phyloP scores from a whole-genome alignment of 2,113 vertebrate species.

The Lichenostomus cassidix region DNA sequence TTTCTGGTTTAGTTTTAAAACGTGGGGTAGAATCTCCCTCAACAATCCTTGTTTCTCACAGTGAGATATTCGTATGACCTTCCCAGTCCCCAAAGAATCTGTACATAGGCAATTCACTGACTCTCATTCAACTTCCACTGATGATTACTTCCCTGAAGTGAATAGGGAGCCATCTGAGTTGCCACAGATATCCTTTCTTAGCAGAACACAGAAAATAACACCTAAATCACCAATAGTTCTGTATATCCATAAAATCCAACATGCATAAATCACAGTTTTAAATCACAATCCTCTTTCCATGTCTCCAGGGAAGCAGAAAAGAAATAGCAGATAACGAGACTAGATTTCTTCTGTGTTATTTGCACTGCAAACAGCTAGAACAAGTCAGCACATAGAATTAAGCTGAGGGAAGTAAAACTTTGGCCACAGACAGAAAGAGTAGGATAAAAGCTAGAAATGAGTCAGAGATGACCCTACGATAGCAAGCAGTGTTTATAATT shows the following conservation, averaged over 20 bases:
- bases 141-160: not conserved
- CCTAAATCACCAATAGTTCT: not conserved
- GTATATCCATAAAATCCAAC: not conserved
- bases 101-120: not conserved
- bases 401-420: conserved; percentile 15
- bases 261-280: not conserved
- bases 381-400: conserved; percentile 26
- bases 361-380: conserved; percentile 1
- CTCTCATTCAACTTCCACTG: not conserved
- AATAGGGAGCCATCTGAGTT: not conserved
- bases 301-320: not conserved
- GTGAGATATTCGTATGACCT: not conserved
- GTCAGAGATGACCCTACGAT: conserved; percentile 54
- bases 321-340: not conserved
- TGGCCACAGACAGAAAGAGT: not conserved
- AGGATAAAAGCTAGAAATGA: conserved; percentile 45
- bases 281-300: not conserved
- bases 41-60: not conserved
- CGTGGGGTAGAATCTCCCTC: not conserved
- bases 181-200: not conserved
- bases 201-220: not conserved
- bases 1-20: not conserved
- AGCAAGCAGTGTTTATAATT: conserved; percentile 39
- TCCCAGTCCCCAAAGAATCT: not conserved
- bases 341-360: not conserved